Evolutionary conservation across 2,797 vertebrate species (phyloP), one percentile per base, ranked within the genome.

Genomic region (Selene dorsalis): DNA sequence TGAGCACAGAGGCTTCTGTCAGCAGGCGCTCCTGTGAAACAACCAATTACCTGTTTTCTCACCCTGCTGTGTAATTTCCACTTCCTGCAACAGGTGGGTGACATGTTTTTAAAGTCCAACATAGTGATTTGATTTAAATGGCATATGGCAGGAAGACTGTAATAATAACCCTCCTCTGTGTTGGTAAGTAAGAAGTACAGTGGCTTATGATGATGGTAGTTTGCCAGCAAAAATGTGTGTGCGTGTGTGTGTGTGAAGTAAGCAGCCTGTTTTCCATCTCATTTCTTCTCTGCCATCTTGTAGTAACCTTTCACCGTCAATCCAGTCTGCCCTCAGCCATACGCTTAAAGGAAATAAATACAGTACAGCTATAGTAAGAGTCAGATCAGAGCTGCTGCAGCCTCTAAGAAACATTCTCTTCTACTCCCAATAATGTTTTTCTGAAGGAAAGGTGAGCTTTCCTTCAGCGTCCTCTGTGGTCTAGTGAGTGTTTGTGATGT

Each of bases 21-120:
- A 67, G 65, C 13, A 77, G 62, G 45, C 17, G 60, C 59, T 82
- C 73, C 66, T 53, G 61, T 80, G 41, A 80, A 86, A 84, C 61
- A 89, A 69, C 77, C 53, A 61, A 56, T 80, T 73, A 83, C 57
- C 62, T 59, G 61, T 75, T 84, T 79, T 67, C 68, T 75, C 24
- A 16, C 47, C n/a, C 56, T 53, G 66, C 80, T 73, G 76, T 89
- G 50, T 91, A 91, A 91, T 92, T 89, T 88, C 17, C 60, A 83
- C 75, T 83, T 88, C 80, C 78, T 84, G 82, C 69, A 91, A 75
- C 93, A 92, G 84, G 78, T 93, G 90, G 82, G 83, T 50, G 78
- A 75, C 74, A 72, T 69, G 76, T 83, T 89, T 87, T 81, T 45
- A 41, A 79, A 82, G 55, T 58, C 64, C 60, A 69, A 45, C 82